Base-by-base conservation (phyloP, 2,797 vertebrate species). In the Neostethus bicornis region DNA sequence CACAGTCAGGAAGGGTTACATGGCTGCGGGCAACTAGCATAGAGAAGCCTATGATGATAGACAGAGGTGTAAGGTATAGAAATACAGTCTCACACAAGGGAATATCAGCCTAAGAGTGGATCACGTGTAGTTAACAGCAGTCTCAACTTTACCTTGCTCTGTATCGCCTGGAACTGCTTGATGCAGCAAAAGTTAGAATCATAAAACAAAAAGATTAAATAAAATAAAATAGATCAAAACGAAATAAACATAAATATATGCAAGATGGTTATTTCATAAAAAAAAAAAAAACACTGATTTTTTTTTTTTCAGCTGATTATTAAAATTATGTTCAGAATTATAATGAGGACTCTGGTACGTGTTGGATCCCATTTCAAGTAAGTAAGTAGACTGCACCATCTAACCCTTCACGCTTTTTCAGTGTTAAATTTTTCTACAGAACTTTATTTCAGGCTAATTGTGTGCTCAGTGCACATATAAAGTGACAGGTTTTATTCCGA, bases 1-100 rank as follows among this genome's bases (percentile, higher is more conserved):
- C 59, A 51, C 31, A 62, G 61, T 43, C 56, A 51, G 51, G 20
- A 75, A 63, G n/a, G 71, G 78, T 75, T 66, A 70, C 28, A 29
- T 17, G 47, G 70, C 75, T 77, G 71, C 52, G 77, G 83, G 47
- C 49, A 29, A 26, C 42, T 46, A 48, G 3, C 55, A 55, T 43
- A 58, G 70, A 79, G 79, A 28, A 57, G 61, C 31, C 51, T 46
- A 52, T 50, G 54, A 61, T 41, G 48, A 73, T 52, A 42, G 39
- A 69, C 56, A 53, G 54, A 65, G 43, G 17, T 48, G 34, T 28
- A 32, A 32, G 41, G 63, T 20, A 29, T 50, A 43, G 47, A 61
- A 66, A 70, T 62, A 21, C 21, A 32, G 7, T 26, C 31, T 63
- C 39, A 38, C 42, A 49, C 59, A 3, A 23, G 35, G 51, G 55